Evolutionary conservation across 2,113 vertebrate species (phyloP).

Genomic region (Epinephelus fuscoguttatus): DNA sequence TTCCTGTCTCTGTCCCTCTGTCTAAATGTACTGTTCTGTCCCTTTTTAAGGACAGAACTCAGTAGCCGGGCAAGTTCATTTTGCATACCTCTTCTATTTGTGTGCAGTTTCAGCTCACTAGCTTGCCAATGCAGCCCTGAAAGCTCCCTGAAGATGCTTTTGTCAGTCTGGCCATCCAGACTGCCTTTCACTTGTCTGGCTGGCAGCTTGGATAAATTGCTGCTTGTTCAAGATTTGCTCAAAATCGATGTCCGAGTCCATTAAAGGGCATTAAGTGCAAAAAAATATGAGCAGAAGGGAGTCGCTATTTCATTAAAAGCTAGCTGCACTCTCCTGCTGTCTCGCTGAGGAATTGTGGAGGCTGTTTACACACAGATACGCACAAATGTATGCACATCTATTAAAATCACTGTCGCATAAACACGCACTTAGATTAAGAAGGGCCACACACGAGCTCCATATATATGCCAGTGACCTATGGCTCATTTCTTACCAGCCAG

Average conservation of each 20-base stretch:
- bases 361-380: conserved; percentile 12
- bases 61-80: conserved; percentile 7
- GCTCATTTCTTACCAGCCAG: conserved; percentile 50
- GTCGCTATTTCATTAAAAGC: neutral
- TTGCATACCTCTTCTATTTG: conserved; percentile 49
- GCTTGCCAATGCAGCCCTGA: conserved; percentile 44
- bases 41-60: conserved; percentile 25
- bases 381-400: conserved; percentile 31
- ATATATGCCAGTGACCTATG: conserved; percentile 22
- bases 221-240: conserved; percentile 37
- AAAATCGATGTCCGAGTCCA: conserved; percentile 47
- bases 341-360: neutral
- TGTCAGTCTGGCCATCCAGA: conserved; percentile 19
- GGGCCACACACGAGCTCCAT: conserved; percentile 40
- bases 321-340: conserved; percentile 5
- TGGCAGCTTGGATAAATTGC: conserved; percentile 22
- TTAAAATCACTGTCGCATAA: conserved; percentile 10
- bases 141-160: conserved; percentile 45
- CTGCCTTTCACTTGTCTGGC: conserved; percentile 22
- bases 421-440: conserved; percentile 20
- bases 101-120: conserved; percentile 53
- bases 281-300: conserved; percentile 1
- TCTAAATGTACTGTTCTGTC: conserved; percentile 18
- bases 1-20: conserved; percentile 51
- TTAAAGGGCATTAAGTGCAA: conserved; percentile 37